phyloP scores from a whole-genome alignment of 2,888 invertebrate species.

The Pandemis corylana region DNA sequence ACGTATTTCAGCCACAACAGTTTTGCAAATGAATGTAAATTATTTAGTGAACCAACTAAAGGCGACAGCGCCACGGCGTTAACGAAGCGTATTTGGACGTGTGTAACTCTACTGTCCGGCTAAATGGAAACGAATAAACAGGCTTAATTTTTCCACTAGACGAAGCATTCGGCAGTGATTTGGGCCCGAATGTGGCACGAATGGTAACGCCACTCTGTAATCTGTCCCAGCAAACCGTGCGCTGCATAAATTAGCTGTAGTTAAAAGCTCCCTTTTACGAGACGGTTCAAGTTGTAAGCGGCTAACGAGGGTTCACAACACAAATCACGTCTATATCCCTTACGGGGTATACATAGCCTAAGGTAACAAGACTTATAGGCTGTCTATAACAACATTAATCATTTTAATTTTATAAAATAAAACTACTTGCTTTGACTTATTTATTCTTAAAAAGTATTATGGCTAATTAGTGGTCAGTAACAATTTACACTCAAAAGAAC shows the following conservation, averaged over 20 bases:
- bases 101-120: constrained; percentile 18
- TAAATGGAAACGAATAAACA: constrained; percentile 64
- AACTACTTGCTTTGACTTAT: too few relatives aligned
- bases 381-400: too few relatives aligned
- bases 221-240: constrained; percentile 78
- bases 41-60: neutral
- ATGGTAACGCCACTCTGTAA: constrained; percentile 76
- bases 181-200: constrained; percentile 60
- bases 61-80: neutral
- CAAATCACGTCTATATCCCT: too few relatives aligned
- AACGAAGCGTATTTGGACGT: neutral
- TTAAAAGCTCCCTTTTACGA: constrained; percentile 76
- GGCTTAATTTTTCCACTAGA: constrained; percentile 62
- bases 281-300: constrained; percentile 21
- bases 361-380: too few relatives aligned
- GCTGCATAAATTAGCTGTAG: constrained; percentile 81
- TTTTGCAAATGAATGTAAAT: neutral
- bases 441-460: too few relatives aligned
- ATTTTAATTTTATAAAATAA: too few relatives aligned
- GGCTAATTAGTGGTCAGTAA: too few relatives aligned
- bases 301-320: neutral
- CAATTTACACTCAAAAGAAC: too few relatives aligned
- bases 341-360: too few relatives aligned
- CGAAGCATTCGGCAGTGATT: constrained; percentile 71
- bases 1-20: neutral